These are phyloP conservation scores for Chymomyza procnemis DNA, from an alignment of 2,888 invertebrate species.

Conservation along the genomic window DNA sequence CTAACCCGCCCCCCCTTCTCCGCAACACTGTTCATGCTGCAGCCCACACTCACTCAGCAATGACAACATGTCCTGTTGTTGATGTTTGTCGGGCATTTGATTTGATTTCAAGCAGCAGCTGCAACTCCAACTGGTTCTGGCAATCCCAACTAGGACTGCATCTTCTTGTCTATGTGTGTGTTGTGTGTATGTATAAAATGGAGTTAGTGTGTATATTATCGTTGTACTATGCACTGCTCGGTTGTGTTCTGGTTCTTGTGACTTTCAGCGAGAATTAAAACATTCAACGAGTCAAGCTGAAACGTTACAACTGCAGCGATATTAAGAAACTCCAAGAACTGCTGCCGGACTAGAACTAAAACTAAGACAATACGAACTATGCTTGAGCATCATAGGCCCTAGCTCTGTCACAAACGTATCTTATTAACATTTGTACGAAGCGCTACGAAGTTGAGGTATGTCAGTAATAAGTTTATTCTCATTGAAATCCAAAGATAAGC, in stretches of 20 bases:
- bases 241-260: conserved; percentile 8
- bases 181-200: neutral
- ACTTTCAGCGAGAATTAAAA: conserved; percentile 46
- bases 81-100: conserved; percentile 61
- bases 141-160: neutral
- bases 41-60: conserved; percentile 10
- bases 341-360: neutral
- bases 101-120: conserved; percentile 56
- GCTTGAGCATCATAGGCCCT: neutral
- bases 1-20: neutral
- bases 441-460: conserved; percentile 38
- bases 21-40: neutral
- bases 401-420: conserved; percentile 56
- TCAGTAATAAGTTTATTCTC: conserved; percentile 27
- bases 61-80: conserved; percentile 39
- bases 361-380: neutral
- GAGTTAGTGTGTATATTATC: neutral
- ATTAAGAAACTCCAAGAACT: neutral
- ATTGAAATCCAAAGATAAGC: no score
- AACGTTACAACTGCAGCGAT: conserved; percentile 15
- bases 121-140: neutral
- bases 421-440: no score
- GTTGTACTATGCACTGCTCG: conserved; percentile 7
- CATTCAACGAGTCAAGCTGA: conserved; percentile 51
- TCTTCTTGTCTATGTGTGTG: neutral